Conservation (phyloP, 1,140 invertebrate genomes). For the Procambarus clarkii region DNA sequence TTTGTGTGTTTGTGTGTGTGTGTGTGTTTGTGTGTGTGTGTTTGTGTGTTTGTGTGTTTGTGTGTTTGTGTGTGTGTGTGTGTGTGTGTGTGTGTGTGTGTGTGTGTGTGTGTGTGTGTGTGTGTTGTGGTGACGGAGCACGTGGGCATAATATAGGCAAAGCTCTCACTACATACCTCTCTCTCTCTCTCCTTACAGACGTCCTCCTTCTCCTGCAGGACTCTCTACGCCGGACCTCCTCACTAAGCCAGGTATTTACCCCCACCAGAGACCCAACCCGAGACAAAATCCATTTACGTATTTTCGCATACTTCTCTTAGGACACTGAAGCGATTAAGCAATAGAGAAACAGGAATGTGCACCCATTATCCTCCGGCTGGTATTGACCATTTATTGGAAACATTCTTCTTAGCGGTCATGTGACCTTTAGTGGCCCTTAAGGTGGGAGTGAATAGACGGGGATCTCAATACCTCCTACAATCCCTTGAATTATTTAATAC, state of each 20-base stretch:
- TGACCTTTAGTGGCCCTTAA: not conserved
- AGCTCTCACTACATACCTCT: too few species aligned
- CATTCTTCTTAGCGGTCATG: not conserved
- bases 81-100: too few species aligned
- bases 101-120: too few species aligned
- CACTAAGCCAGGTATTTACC: not conserved
- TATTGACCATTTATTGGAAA: conserved; percentile 8
- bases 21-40: too few species aligned
- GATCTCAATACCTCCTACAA: not conserved
- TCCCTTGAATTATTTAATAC: not conserved
- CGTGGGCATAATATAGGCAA: too few species aligned
- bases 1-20: too few species aligned
- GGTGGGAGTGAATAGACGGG: not conserved
- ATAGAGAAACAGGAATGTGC: conserved; percentile 28
- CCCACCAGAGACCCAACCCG: not conserved
- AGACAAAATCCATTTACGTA: not conserved
- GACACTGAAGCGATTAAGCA: conserved; percentile 34
- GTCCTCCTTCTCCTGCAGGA: too few species aligned
- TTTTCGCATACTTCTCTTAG: not conserved
- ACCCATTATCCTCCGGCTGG: not conserved
- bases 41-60: too few species aligned
- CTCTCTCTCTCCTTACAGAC: too few species aligned
- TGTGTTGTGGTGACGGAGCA: too few species aligned
- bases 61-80: too few species aligned
- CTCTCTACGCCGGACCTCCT: too few species aligned